Evolutionary conservation across 2,888 invertebrate species (phyloP), one percentile per base, ranked within the genome.

Genomic region (Apotomis turbidana): DNA sequence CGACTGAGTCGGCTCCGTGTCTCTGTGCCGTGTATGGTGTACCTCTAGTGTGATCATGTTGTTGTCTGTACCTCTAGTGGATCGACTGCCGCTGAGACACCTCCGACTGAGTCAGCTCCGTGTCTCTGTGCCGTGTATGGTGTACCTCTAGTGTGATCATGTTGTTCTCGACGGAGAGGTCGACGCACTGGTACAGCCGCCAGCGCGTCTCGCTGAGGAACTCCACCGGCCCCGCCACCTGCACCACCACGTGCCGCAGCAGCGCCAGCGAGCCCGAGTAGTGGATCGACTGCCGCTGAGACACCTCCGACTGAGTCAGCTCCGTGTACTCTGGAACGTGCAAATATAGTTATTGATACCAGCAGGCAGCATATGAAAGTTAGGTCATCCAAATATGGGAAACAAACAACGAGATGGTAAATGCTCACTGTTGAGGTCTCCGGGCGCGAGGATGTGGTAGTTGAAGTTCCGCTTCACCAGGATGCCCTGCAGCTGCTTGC

Each of bases 401-500:
- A 6, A 6, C 5, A 41, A 41, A 41, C 41, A 0, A 41, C 0
- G 3, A 41, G 6, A 3, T 41, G 6, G 6, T 6, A 41, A 41
- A 41, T 8, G 10, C 95, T 94, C 85, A 96, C 97, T 99, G 76
- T 97, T 96, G 36, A 99, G 94, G 90, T 99, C 99, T 4, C 95
- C 94, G 0, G 99, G 97, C 3, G 97, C 96, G 77, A 99, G 91
- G 69, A 99, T 95, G 87, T 99, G 99, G 87, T 99, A 99, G 90
- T 98, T 99, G 87, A 99, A 99, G 90, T 99, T 99, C 71, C 99
- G 94, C 88, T 99, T 99, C 3, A 99, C 98, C 57, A 99, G 93
- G 73, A 99, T 96, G 0, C 99, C 99, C 5, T 99, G 98, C 4
- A 99, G 90, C 74, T 95, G 94, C 73, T 96, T 95, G 12, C 96